Evolutionary conservation across 2,113 vertebrate species (phyloP).

Genomic region (Chamaea fasciata): DNA sequence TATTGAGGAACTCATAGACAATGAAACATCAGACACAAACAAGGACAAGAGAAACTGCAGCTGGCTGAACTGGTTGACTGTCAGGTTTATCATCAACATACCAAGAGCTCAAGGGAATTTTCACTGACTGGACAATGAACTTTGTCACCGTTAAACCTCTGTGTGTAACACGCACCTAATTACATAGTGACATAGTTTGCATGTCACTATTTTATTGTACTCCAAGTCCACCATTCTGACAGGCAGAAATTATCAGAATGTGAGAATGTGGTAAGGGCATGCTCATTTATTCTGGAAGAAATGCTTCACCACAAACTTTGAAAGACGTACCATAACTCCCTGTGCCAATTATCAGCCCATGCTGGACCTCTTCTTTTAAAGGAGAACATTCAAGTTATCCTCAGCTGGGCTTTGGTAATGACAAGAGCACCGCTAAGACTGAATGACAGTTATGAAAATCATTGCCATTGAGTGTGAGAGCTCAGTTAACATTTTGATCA

Average conservation of each 20-base stretch:
- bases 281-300: not conserved
- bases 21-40: not conserved
- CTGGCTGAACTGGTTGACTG: not conserved
- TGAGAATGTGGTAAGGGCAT: not conserved
- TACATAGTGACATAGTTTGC: fast-evolving
- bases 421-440: not conserved
- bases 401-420: not conserved
- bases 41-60: not conserved
- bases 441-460: not conserved
- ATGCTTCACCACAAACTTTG: not conserved
- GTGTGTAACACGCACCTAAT: not conserved
- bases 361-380: not conserved
- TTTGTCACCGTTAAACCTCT: not conserved
- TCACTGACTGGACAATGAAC: not conserved
- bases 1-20: not conserved
- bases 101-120: not conserved
- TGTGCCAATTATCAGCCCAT: not conserved
- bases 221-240: not conserved
- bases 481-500: not conserved
- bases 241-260: not conserved
- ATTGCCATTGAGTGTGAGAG: not conserved
- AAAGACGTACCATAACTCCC: not conserved
- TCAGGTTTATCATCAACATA: not conserved
- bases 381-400: not conserved
- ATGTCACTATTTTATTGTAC: not conserved